phyloP scores from a whole-genome alignment of 2,113 vertebrate species.

The Ramphastos sulfuratus region DNA sequence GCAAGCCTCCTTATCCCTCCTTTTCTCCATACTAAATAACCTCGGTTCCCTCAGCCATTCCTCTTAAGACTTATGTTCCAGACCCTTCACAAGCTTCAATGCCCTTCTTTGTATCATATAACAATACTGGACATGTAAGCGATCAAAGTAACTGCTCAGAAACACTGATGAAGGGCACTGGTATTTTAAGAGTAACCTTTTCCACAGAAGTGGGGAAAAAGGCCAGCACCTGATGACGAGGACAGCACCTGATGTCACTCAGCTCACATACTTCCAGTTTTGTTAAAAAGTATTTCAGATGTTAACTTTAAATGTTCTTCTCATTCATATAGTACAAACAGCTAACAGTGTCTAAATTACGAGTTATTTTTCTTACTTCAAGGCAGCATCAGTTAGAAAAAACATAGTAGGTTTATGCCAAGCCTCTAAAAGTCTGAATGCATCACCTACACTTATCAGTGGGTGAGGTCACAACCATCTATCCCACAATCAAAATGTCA shows the following conservation, averaged over 20 bases:
- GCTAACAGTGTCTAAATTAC: neutral
- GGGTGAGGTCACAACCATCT: neutral
- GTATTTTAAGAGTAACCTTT: neutral
- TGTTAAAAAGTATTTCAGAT: neutral
- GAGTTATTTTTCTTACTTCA: neutral
- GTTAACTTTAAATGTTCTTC: neutral
- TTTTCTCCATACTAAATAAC: too few relatives aligned
- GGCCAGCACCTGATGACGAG: too few relatives aligned
- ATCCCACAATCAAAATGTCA: neutral
- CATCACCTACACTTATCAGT: neutral
- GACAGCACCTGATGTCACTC: neutral
- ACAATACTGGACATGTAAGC: neutral
- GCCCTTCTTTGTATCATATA: too few relatives aligned
- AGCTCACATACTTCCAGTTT: neutral
- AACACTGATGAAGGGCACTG: neutral
- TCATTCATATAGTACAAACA: neutral
- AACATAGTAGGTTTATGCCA: neutral
- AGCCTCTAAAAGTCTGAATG: neutral
- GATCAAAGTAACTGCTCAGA: neutral
- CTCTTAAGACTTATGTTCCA: too few relatives aligned
- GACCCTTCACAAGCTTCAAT: too few relatives aligned
- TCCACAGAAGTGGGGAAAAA: neutral
- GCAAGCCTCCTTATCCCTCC: too few relatives aligned
- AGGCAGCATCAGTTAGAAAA: neutral
- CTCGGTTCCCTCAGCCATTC: too few relatives aligned